Base-by-base conservation (phyloP, 2,797 vertebrate species). In the Protosalanx chinensis region DNA sequence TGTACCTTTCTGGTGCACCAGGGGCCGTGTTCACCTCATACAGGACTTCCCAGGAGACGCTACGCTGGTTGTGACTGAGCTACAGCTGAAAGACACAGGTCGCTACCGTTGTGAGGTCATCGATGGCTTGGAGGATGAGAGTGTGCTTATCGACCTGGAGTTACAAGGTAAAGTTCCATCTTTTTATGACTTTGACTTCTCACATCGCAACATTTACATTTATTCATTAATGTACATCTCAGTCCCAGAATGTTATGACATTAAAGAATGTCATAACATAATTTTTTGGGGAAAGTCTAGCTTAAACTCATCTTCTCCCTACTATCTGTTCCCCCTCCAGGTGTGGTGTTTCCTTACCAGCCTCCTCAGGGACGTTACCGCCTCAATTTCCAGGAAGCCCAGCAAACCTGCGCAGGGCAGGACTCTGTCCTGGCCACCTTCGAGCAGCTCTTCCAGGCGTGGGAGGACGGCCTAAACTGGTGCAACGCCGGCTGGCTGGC, bases 311-410 rank as follows among this genome's bases (percentile, higher is more conserved):
- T 13, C 41, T 46, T 12, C 1, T 27, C 23, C 23, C 23, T 27
- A 27, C 23, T 27, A 27, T 13, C 10, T 3, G 41, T 46, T 12
- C 41, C 41, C 41, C n/a, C 64, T 60, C 27, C 81, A 96, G 95
- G 95, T 10, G 91, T 96, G 72, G 95, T 96, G 63, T 98, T 95
- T 73, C 95, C 95, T 56, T 96, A 95, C 86, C 95, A 97, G 85
- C 91, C 94, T 62, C 87, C 77, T 2, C 75, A 53, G 0, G 95
- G 95, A 3, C 93, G 94, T 66, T 96, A 97, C 85, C 87, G 81
- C 29, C 87, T 97, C 80, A 95, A 90, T 79, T 97, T 94, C 89
- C 85, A 82, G 0, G 91, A 89, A 72, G 96, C 95, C 3, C 86
- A 92, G 80, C 85, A 53, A 82, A 91, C 82, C 27, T 98, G 96